These are phyloP conservation scores for Eurypyga helias DNA, from an alignment of 2,113 vertebrate genomes.

Conservation along the genomic window DNA sequence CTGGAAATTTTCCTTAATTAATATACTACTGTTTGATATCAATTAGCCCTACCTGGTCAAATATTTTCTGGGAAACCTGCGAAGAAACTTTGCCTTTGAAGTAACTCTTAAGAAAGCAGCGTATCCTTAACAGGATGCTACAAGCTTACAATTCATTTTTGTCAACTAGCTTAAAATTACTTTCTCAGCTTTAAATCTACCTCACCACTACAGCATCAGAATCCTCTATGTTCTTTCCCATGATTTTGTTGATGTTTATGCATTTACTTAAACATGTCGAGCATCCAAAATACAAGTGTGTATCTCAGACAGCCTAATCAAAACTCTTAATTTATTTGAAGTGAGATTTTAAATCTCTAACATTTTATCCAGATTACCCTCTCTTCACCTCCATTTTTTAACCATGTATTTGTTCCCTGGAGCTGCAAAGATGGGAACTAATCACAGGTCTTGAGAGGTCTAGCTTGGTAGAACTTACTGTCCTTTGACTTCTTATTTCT, in stretches of 20 bases:
- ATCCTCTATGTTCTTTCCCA: not conserved
- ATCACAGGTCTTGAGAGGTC: not conserved
- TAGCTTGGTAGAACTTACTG: not conserved
- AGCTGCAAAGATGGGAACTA: not conserved
- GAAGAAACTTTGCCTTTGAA: not conserved
- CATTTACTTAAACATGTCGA: not conserved
- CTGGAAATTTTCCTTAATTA: slow-evolving; percentile 1
- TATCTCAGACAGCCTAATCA: not conserved
- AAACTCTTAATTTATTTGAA: not conserved
- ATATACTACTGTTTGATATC: not conserved
- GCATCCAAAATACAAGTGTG: not conserved
- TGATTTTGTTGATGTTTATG: not conserved
- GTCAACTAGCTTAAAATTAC: not conserved
- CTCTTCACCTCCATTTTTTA: not conserved
- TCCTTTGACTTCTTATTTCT: not conserved
- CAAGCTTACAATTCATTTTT: not conserved
- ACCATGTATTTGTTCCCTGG: not conserved
- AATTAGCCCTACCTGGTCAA: not conserved
- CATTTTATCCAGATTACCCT: not conserved
- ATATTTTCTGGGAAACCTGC: not conserved
- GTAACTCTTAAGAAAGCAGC: not conserved
- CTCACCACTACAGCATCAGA: not conserved
- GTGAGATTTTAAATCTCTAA: not conserved
- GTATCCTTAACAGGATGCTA: not conserved
- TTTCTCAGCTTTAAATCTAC: not conserved